Evolutionary conservation across 2,888 invertebrate species (phyloP).

Genomic region (Stenolophus ochropezus): DNA sequence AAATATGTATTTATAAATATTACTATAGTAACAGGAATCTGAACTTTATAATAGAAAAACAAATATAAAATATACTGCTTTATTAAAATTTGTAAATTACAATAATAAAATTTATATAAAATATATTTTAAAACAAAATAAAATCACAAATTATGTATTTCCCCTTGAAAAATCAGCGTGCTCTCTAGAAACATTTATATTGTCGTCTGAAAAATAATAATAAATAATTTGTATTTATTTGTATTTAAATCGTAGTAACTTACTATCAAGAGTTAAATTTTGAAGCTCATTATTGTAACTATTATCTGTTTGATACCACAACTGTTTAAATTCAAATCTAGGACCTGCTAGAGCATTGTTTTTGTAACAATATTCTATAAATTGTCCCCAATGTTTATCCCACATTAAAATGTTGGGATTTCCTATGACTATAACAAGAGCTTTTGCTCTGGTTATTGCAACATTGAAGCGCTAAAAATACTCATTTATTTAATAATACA

Average conservation of each 20-base stretch:
- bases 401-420: conserved; percentile 73
- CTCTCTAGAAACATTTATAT: conserved; percentile 50
- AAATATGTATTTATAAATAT: background rate
- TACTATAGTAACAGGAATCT: background rate
- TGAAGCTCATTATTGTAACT: conserved; percentile 40
- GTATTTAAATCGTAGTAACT: background rate
- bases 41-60: background rate
- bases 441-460: conserved; percentile 81
- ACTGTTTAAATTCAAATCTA: conserved; percentile 64
- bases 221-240: background rate
- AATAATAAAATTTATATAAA: conserved; percentile 49
- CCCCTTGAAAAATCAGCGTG: conserved; percentile 66
- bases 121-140: conserved; percentile 50
- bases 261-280: conserved; percentile 57
- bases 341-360: conserved; percentile 69
- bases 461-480: conserved; percentile 82
- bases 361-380: conserved; percentile 70
- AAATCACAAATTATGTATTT: conserved; percentile 62
- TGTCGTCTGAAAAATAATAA: too few species aligned
- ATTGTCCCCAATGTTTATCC: conserved; percentile 71
- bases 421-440: conserved; percentile 78
- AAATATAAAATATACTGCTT: background rate
- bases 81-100: background rate
- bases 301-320: conserved; percentile 36
- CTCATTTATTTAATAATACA: conserved; percentile 22